These are phyloP conservation scores for Anas capensis DNA, from an alignment of 2,797 vertebrate genomes.

Conservation along the genomic window DNA sequence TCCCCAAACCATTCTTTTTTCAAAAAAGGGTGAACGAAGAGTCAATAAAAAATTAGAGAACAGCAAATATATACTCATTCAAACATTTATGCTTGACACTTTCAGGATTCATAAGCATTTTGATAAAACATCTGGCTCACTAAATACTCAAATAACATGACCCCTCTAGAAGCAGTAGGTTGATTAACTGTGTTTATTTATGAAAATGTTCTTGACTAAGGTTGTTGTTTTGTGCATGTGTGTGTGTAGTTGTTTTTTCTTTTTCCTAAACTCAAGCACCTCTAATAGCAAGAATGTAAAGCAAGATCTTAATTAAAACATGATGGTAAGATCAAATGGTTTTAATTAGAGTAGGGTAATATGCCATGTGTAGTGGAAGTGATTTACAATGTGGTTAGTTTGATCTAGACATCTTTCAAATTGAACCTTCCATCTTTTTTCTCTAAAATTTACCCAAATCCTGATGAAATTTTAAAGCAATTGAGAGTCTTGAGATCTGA, in stretches of 20 bases:
- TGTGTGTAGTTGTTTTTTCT: neutral
- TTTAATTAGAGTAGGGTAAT: neutral
- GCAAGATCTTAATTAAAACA: neutral
- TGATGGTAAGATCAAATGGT: neutral
- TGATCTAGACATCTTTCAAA: neutral
- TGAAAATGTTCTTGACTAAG: neutral
- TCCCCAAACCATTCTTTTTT: neutral
- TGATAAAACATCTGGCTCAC: neutral
- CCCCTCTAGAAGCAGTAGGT: neutral
- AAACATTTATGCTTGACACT: neutral
- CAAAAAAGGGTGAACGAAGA: neutral
- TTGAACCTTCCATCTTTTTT: neutral
- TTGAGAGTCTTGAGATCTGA: neutral
- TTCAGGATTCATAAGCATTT: neutral
- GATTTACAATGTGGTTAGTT: neutral
- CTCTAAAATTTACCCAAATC: neutral
- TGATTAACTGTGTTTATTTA: conserved; percentile 21
- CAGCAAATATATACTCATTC: neutral
- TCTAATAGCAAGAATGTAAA: neutral
- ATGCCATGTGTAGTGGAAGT: neutral
- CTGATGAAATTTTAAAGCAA: neutral
- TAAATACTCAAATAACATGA: neutral
- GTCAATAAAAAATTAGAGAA: neutral
- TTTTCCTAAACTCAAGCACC: neutral
- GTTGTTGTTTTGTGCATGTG: neutral